Evolutionary conservation across 2,797 vertebrate genomes (phyloP).

Genomic region (Schizothorax lantsangensis): DNA sequence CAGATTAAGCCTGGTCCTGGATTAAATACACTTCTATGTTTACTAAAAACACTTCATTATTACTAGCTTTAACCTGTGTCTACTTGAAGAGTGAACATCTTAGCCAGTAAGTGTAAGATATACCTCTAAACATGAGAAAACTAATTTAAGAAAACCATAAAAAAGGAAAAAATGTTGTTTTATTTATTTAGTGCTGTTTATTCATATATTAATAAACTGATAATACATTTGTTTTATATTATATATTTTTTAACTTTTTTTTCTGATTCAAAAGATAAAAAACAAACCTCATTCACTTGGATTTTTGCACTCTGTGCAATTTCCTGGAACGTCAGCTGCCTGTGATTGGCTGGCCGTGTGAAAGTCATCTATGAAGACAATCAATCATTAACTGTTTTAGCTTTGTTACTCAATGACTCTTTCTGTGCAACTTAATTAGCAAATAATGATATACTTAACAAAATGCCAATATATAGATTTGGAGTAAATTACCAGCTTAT

Average conservation of each 20-base stretch:
- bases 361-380: slow-evolving; percentile 91
- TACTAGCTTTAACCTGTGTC: not conserved
- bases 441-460: not conserved
- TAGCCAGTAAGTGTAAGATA: not conserved
- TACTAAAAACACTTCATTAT: not conserved
- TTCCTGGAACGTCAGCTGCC: slow-evolving; percentile 96
- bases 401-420: not conserved
- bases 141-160: not conserved
- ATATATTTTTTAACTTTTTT: not conserved
- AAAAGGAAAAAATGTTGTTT: not conserved
- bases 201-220: not conserved
- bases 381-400: not conserved
- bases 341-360: slow-evolving; percentile 94
- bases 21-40: not conserved
- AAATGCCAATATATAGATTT: not conserved
- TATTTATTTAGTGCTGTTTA: not conserved
- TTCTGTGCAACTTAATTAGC: not conserved
- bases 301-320: slow-evolving; percentile 93
- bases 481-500: not conserved
- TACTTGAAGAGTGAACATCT: not conserved
- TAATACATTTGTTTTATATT: accelerated
- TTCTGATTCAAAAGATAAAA: not conserved
- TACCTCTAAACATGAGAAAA: not conserved
- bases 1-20: not conserved
- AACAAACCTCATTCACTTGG: slow-evolving; percentile 88